Base-by-base conservation (phyloP, 2,113 vertebrate genomes). In the Ellobius talpinus region DNA sequence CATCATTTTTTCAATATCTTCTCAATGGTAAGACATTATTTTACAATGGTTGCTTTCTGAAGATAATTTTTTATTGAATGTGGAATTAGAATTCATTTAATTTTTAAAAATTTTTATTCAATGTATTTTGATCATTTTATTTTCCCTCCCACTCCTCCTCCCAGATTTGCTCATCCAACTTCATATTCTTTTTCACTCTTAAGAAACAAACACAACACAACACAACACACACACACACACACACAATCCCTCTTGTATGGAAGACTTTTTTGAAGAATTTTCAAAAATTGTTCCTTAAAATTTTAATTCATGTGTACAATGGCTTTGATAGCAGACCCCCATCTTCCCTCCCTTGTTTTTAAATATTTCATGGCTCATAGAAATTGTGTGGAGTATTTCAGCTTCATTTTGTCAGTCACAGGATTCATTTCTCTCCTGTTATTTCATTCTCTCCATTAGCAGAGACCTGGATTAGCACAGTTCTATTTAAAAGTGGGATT, bases 371-470 rank as follows among this genome's bases (percentile, higher is more conserved):
- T 76, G 50, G 29, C 6, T 73, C 21, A 89, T 21, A 77, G 33
- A 91, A 87, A 93, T 31, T 81, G 52, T 33, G 2, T 63, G 42
- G 36, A 81, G 9, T 36, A 89, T 73, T 78, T 93, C 11, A 42
- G 50, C 21, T 95, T 65, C 23, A 52, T 81, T 95, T 74, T 29
- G 11, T 87, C 55, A 78, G 2, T 21, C 72, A 86, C 14, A 79
- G 8, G 7, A 92, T 68, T 42, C 29, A 50, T 68, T 87, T 93
- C 1, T 90, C 96, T 93, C 92, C 87, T 90, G 88, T 58, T n/a
- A 36, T 55, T 81, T 11, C 16, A 79, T 55, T 78, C 3, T 86
- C 2, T 47, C 31, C 1, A 87, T 87, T 91, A 47, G 73, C 74
- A 52, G 3, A 29, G 74, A 52, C 14, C 9, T 31, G 63, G 5